Evolutionary conservation across 53 echinoderm and acorn worm genomes (phyloP), one percentile per base, ranked within the genome.

Genomic region (Astropecten irregularis): DNA sequence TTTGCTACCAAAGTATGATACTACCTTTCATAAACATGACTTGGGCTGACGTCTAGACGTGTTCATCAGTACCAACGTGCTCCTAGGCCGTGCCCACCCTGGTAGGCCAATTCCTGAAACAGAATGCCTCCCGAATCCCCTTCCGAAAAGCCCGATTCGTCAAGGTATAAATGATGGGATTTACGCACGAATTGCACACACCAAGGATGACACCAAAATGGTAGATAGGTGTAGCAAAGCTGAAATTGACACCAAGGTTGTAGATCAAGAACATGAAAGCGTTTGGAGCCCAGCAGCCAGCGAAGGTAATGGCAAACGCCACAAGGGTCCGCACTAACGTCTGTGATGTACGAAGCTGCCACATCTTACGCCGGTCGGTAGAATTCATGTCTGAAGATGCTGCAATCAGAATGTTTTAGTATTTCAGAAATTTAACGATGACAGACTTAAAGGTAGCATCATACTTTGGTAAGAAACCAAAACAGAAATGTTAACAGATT

Each of bases 221-320:
- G 59, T 83, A 83, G 42, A 38, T 14, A 21, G 28, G 39, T 34
- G 56, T 29, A 0, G 69, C 6, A 57, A 56, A 69, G 46, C 66
- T 40, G 16, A 83, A 5, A 9, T 29, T 23, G 26, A 56, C 69
- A 9, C 69, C 70, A 15, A 83, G 14, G 58, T 67, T 69, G 59
- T 69, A 69, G 4, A 69, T 16, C 29, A 83, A 58, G 34, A 83
- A 68, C 38, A 69, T 56, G 31, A n/a, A 69, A 3, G 69, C 69
- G 83, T 83, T 69, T 1, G 83, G 83, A 6, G 56, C 53, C 69
- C 83, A 83, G 19, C 83, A 83, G 16, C 40, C 13, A 56, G 69
- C 83, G 58, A 66, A 83, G 40, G 83, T 83, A 4, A 83, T 11
- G 25, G 57, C 59, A 22, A 83, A 54, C 10, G 40, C 40, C 3